These are phyloP conservation scores for Dromiciops gliroides DNA, from an alignment of 2,113 vertebrate genomes.

Conservation along the genomic window DNA sequence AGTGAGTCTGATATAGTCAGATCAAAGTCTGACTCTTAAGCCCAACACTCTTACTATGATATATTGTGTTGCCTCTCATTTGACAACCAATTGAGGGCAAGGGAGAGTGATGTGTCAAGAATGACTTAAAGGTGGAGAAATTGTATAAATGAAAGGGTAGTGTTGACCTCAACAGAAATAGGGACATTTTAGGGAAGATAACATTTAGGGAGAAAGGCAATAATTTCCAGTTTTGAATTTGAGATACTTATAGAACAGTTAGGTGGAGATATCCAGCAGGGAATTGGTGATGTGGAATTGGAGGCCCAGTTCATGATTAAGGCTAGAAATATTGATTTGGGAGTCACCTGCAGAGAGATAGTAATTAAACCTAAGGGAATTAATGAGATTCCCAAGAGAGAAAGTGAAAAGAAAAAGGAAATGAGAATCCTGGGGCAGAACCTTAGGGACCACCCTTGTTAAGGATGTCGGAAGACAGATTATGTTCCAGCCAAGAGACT, in stretches of 20 bases:
- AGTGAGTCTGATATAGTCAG: neutral
- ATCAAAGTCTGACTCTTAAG: neutral
- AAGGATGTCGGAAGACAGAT: neutral
- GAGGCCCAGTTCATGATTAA: neutral
- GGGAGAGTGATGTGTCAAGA: too few relatives aligned
- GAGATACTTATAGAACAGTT: neutral
- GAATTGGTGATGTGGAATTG: neutral
- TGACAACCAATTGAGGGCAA: too few relatives aligned
- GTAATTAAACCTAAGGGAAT: neutral
- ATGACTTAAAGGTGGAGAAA: neutral
- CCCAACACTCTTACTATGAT: neutral
- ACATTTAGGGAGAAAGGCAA: neutral
- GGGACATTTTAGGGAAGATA: neutral
- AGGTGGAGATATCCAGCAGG: neutral
- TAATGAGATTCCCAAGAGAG: neutral
- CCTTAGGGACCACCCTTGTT: neutral
- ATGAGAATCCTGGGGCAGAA: neutral
- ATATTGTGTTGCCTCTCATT: too few relatives aligned
- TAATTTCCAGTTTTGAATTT: neutral
- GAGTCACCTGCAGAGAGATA: neutral
- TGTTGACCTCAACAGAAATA: neutral
- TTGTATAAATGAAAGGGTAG: neutral
- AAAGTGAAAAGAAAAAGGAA: neutral
- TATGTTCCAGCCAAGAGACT: neutral
- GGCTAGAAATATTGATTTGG: neutral